Evolutionary conservation across 2,888 invertebrate genomes (phyloP), one percentile per base, ranked within the genome.

Genomic region (Eupithecia exiguata): DNA sequence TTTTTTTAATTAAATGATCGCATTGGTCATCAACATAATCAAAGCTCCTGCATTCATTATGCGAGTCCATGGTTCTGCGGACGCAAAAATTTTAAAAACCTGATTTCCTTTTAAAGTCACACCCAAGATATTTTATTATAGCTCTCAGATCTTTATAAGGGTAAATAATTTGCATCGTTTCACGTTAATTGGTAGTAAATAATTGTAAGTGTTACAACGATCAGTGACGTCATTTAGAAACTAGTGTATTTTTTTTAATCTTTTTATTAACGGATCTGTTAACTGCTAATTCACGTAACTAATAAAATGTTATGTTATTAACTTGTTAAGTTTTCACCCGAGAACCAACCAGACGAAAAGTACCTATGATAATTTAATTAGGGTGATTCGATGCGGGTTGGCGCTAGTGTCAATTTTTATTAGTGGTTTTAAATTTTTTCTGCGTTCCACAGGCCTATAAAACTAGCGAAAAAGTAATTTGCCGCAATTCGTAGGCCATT

Each of bases 181-280:
- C n/a, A n/a, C 38, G 21, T 71, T 74, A 72, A 74, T 77, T 78
- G 70, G 72, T 40, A 53, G 72, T 74, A 72, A 68, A 68, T 70
- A 69, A 67, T 68, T 66, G 53, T 61, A 63, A 70, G 72, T 49
- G 70, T 74, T 70, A 74, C 38, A 68, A 38, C 35, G 38, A n/a
- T 58, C 35, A 66, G 21, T 70, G 70, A 68, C 69, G 72, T 70
- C 69, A 77, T 46, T 68, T 71, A 67, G 40, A 67, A 71, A 71
- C n/a, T 40, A 25, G 40, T 10, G 10, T 36, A 38, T 10, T 36
- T 38, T 36, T 62, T 18, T 36, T 46, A 62, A n/a, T 62, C 16
- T 62, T 36, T 6, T 5, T 36, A 35, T n/a, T 4, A 30, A 30
- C 30, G 46, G 18, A 46, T 18, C 18, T 49, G 0, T 49, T n/a